These are phyloP conservation scores for Ophonus ardosiacus DNA, from an alignment of 2,888 invertebrate genomes.

Conservation along the genomic window DNA sequence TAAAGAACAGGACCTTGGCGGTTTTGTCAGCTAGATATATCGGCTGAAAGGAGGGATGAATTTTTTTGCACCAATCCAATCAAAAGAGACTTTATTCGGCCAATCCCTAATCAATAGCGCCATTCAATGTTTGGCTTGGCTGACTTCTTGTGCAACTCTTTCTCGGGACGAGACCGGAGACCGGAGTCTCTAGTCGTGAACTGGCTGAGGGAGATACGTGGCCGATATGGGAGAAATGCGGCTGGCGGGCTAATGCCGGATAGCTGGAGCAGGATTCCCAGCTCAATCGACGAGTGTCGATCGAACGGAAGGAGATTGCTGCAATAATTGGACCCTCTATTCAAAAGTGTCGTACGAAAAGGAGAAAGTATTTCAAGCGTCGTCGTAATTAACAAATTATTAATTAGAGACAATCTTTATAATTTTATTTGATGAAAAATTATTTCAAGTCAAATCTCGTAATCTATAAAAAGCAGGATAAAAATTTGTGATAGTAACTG, in stretches of 20 bases:
- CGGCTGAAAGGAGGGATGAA: conserved; percentile 58
- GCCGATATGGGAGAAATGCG: conserved; percentile 35
- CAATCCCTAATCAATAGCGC: conserved; percentile 64
- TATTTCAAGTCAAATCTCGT: too few species aligned
- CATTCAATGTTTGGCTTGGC: conserved; percentile 62
- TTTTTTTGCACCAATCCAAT: conserved; percentile 63
- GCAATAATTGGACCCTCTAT: background rate
- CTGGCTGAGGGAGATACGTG: conserved; percentile 37
- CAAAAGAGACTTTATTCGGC: conserved; percentile 64
- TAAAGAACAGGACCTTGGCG: conserved; percentile 55
- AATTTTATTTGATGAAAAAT: too few species aligned
- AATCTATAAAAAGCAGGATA: too few species aligned
- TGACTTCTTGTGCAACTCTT: conserved; percentile 63
- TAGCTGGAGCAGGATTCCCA: background rate
- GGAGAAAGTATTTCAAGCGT: too few species aligned
- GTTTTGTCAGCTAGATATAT: conserved; percentile 57
- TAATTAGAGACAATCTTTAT: too few species aligned
- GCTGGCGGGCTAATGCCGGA: conserved; percentile 28
- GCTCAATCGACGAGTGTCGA: background rate
- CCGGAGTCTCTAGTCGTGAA: background rate
- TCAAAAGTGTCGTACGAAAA: background rate
- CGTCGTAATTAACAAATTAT: too few species aligned
- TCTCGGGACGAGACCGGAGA: conserved; percentile 15
- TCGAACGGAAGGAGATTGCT: background rate
- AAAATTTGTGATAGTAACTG: too few species aligned